Evolutionary conservation across 2,797 vertebrate species (phyloP).

Genomic region (Pelodytes ibericus): DNA sequence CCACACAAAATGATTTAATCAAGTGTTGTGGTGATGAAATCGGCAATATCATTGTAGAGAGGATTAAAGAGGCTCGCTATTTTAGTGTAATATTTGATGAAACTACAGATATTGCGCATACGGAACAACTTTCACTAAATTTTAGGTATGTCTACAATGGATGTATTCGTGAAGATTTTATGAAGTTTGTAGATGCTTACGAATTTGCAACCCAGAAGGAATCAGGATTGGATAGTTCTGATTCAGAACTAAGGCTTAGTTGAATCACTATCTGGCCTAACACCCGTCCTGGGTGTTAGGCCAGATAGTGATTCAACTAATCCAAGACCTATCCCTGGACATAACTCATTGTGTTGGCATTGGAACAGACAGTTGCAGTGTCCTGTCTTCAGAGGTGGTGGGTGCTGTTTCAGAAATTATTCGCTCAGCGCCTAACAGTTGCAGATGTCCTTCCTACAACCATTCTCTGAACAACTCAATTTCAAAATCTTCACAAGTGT

Average conservation of each 20-base stretch:
- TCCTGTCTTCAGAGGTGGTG: background rate
- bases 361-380: background rate
- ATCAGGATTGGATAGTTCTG: background rate
- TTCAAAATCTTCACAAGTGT: conserved; percentile 6
- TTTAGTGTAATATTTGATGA: too few relatives aligned
- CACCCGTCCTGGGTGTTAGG: too few relatives aligned
- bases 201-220: background rate
- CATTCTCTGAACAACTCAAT: background rate
- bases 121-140: too few relatives aligned
- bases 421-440: background rate
- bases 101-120: too few relatives aligned
- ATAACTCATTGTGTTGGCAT: background rate
- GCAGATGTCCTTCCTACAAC: conserved; percentile 8
- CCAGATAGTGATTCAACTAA: too few relatives aligned
- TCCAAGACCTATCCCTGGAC: background rate
- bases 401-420: background rate
- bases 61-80: too few relatives aligned
- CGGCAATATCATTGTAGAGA: too few relatives aligned
- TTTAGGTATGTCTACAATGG: too few relatives aligned
- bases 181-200: background rate
- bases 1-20: too few relatives aligned
- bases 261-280: too few relatives aligned
- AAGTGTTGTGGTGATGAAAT: too few relatives aligned
- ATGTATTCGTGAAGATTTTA: too few relatives aligned
- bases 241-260: background rate